A percentile compares a stretch with the other conserved stretches of the same genome.
These are phyloP conservation scores for Rhaphigaster nebulosa DNA, from an alignment of 2,888 invertebrate genomes.

Conservation along the genomic window DNA sequence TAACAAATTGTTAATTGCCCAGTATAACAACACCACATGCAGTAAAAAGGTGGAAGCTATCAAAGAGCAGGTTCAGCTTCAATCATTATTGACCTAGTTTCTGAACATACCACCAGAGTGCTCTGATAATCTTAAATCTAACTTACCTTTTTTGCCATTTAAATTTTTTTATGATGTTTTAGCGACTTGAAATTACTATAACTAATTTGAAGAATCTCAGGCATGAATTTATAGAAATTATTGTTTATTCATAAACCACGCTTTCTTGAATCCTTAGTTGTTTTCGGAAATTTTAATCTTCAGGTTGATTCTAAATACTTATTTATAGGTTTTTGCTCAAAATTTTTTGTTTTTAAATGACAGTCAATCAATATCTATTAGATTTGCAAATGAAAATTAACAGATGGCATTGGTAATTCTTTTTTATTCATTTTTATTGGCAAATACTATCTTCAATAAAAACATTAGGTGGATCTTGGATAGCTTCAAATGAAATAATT, in stretches of 20 bases:
- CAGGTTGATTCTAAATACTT: background rate
- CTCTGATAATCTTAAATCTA: background rate
- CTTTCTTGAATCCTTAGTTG: background rate
- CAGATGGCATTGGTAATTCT: background rate
- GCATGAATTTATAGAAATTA: background rate
- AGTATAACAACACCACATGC: background rate
- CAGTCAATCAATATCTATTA: background rate
- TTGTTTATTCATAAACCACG: background rate
- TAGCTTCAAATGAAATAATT: background rate
- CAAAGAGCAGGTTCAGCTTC: background rate
- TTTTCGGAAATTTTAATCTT: background rate
- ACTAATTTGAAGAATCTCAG: background rate
- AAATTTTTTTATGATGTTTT: background rate
- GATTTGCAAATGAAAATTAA: background rate
- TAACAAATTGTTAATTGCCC: background rate
- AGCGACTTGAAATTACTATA: background rate
- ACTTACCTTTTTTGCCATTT: background rate
- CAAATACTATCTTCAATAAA: background rate
- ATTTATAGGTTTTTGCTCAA: background rate
- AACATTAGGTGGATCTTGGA: background rate
- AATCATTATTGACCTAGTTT: background rate
- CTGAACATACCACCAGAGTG: background rate
- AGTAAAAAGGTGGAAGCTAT: constrained; percentile 12
- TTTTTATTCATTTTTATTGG: background rate
- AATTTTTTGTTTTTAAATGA: background rate